A percentile compares a stretch with the other conserved stretches of the same genome.
phyloP scores from a whole-genome alignment of 2,113 vertebrate species.

The Cinclus cinclus region DNA sequence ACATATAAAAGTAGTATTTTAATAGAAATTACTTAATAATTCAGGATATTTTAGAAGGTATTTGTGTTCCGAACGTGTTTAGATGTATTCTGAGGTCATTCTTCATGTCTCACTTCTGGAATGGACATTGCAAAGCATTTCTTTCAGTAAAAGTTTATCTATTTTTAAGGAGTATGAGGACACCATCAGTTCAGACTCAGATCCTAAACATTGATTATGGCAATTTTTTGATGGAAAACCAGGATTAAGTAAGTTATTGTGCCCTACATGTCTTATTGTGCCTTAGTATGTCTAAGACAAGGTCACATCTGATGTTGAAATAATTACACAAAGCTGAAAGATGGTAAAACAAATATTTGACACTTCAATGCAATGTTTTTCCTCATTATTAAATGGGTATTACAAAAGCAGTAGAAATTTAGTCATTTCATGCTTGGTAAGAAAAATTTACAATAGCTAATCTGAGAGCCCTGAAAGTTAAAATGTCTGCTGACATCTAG shows the following conservation, averaged over 20 bases:
- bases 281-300: background rate
- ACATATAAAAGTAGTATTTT: background rate
- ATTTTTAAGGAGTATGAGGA: background rate
- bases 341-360: conserved; percentile 29
- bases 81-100: background rate
- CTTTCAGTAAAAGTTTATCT: background rate
- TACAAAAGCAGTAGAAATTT: background rate
- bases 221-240: background rate
- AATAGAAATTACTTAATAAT: background rate
- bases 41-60: background rate
- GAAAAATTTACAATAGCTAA: background rate
- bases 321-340: background rate
- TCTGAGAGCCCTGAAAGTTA: background rate
- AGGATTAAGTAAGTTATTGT: background rate
- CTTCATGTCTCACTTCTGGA: background rate
- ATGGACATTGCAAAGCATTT: background rate
- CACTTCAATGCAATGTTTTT: background rate
- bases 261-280: background rate
- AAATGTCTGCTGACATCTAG: background rate
- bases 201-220: background rate
- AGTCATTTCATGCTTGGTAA: background rate
- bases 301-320: background rate
- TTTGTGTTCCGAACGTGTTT: background rate
- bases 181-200: background rate
- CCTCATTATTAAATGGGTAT: background rate